phyloP scores from a whole-genome alignment of 2,113 vertebrate genomes.

The Prionailurus bengalensis region DNA sequence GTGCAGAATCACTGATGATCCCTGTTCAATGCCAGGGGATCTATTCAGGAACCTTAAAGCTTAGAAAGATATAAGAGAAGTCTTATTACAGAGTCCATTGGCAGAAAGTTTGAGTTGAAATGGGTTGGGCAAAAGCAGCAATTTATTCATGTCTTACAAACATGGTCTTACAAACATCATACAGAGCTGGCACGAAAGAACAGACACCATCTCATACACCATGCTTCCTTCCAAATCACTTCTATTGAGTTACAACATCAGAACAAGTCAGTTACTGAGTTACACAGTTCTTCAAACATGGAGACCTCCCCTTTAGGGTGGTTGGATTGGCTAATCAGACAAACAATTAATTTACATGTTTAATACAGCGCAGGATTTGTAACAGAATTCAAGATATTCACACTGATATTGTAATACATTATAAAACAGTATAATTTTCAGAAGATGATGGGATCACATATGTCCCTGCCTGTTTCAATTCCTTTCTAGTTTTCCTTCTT shows the following conservation, averaged over 20 bases:
- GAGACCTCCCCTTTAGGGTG: constrained; percentile 77
- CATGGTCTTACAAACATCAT: constrained; percentile 87
- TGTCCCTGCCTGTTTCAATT: constrained; percentile 74
- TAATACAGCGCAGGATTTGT: constrained; percentile 87
- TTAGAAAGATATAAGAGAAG: not conserved
- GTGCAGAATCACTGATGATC: not conserved
- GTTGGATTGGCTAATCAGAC: constrained; percentile 86
- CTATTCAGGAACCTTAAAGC: not conserved
- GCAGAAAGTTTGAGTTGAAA: constrained; percentile 73
- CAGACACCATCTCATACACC: constrained; percentile 87
- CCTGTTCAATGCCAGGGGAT: not conserved
- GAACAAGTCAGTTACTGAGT: constrained; percentile 88
- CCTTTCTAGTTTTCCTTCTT: constrained; percentile 17
- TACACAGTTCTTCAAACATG: constrained; percentile 86
- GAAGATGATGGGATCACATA: constrained; percentile 66
- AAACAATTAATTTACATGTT: constrained; percentile 88
- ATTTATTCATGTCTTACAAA: constrained; percentile 91
- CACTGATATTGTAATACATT: constrained; percentile 84
- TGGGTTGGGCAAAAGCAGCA: constrained; percentile 87
- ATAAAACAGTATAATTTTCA: constrained; percentile 84
- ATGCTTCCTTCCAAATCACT: constrained; percentile 88
- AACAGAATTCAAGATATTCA: constrained; percentile 89
- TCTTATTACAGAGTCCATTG: constrained; percentile 15
- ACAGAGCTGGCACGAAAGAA: constrained; percentile 89
- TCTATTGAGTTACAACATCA: constrained; percentile 90